Evolutionary conservation across 2,797 vertebrate genomes (phyloP).

Genomic region (Anguilla pacifica): DNA sequence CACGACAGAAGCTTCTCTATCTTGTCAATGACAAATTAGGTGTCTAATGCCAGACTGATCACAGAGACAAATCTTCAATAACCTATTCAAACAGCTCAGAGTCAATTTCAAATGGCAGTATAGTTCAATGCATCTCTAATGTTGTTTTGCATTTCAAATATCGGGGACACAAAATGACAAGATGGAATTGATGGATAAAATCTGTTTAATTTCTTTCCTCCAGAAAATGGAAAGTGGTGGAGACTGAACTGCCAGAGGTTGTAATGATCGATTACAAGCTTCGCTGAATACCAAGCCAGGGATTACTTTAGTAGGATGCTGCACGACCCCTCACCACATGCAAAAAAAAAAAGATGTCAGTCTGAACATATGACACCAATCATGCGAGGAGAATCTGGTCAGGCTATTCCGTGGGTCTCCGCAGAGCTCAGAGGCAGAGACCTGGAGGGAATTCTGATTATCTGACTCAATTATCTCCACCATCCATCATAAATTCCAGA

Average conservation of each 20-base stretch:
- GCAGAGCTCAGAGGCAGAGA: background rate
- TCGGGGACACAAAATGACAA: conserved; percentile 13
- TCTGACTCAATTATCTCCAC: background rate
- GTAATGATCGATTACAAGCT: conserved; percentile 5
- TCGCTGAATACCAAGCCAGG: too few species aligned
- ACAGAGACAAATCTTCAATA: conserved; percentile 37
- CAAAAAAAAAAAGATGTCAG: background rate
- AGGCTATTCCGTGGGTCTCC: background rate
- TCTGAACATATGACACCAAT: conserved; percentile 4
- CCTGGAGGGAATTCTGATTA: background rate
- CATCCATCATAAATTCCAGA: conserved; percentile 17
- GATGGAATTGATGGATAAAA: conserved; percentile 27
- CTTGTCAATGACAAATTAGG: conserved; percentile 45
- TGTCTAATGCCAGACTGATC: conserved; percentile 48
- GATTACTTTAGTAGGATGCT: background rate
- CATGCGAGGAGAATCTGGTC: background rate
- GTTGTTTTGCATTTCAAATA: conserved; percentile 25
- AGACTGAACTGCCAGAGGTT: background rate
- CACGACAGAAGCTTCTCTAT: background rate
- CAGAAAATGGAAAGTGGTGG: conserved; percentile 6
- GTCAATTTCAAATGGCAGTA: conserved; percentile 22
- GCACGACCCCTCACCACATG: background rate
- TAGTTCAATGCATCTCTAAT: conserved; percentile 30
- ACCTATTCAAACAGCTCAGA: conserved; percentile 25
- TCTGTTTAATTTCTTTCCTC: conserved; percentile 15